Evolutionary conservation across 2,113 vertebrate species (phyloP).

Genomic region (Dicerorhinus sumatrensis): DNA sequence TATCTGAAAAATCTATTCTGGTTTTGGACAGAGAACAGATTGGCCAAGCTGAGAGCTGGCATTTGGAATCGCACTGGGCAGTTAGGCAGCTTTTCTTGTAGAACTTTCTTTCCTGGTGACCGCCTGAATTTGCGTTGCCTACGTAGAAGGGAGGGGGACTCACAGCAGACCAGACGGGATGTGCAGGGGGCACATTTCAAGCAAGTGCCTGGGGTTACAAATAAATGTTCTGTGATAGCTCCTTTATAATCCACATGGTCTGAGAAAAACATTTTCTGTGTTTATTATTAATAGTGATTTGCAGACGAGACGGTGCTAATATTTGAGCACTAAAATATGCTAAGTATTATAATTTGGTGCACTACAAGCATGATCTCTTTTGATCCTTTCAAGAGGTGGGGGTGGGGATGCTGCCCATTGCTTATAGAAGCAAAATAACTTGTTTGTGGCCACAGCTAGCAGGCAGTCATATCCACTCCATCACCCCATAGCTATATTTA

Average conservation of each 20-base stretch:
- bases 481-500: background rate
- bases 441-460: background rate
- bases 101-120: conserved; percentile 41
- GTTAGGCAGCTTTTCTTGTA: conserved; percentile 75
- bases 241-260: background rate
- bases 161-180: background rate
- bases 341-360: background rate
- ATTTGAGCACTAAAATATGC: too few species aligned
- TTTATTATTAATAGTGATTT: background rate
- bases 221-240: background rate
- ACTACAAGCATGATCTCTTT: background rate
- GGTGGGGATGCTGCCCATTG: background rate
- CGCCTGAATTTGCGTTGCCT: conserved; percentile 63
- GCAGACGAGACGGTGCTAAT: background rate
- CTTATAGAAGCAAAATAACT: background rate
- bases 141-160: background rate
- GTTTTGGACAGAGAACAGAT: background rate
- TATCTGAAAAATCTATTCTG: background rate
- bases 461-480: background rate
- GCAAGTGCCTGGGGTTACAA: background rate
- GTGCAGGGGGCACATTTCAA: conserved; percentile 22
- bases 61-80: conserved; percentile 71
- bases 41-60: conserved; percentile 48
- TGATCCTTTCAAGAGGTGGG: background rate
- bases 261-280: background rate